Base-by-base conservation (phyloP, 2,113 vertebrate genomes). In the Ifrita kowaldi region DNA sequence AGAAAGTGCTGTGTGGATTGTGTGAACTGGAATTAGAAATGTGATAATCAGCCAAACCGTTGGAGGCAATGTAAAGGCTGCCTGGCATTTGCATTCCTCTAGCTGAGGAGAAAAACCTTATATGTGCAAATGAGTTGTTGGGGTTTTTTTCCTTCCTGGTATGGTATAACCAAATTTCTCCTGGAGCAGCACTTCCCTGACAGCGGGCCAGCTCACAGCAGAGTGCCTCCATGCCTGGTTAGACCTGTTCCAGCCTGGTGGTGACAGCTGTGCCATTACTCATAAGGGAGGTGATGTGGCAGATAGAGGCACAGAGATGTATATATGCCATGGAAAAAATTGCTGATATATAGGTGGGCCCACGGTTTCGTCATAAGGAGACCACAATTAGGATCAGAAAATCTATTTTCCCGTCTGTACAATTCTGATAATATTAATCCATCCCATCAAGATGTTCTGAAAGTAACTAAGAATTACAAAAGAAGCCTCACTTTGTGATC, bases 21-120 rank as follows among this genome's bases (percentile, higher is more conserved):
- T 65, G 69, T 50, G 96, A 97, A 91, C 90, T 56, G 75, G 90
- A 95, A 90, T 94, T 84, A 94, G 97, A 97, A 94, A 88, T 87
- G 97, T 81, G 96, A 97, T 97, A 97, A 97, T 97, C 35, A 74
- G 76, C 89, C 78, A 91, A 94, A 89, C 88, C 1, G 62, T 95
- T 91, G 55, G 60, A 97, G 96, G 95, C 18, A 67, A 80, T 59
- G 77, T 95, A 91, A 95, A 84, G 88, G 85, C 94, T 64, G 28
- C 26, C 6, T 87, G 14, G 56, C 63, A 88, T 55, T 91, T 60
- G 64, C 78, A 93, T 60, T 90, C 94, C 83, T 93, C 59, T 24
- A 47, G 57, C 75, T 6, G 52, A 79, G 42, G 47, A 11, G 42
- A 85, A 94, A 81, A 68, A 17, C 73, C 83, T n/a, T 94, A 11